phyloP scores from a whole-genome alignment of 2,797 vertebrate species.

The Garrulus glandarius region DNA sequence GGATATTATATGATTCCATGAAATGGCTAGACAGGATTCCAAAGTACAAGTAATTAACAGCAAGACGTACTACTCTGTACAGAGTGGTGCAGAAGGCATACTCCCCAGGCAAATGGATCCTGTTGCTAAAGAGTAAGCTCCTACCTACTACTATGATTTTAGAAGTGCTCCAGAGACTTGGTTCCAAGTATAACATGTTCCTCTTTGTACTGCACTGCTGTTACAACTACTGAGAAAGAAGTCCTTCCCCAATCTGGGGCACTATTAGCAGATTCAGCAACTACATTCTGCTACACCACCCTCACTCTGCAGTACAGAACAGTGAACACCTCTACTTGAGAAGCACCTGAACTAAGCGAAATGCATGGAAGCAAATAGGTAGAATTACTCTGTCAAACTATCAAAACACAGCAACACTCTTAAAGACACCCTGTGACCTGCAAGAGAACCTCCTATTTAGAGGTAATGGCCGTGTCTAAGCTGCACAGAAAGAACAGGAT shows the following conservation, averaged over 20 bases:
- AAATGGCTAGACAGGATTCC: not conserved
- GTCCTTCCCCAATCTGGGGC: not conserved
- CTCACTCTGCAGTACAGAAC: not conserved
- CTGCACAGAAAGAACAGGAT: not conserved
- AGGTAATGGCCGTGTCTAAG: not conserved
- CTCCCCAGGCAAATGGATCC: not conserved
- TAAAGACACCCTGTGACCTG: not conserved
- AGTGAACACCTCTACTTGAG: not conserved
- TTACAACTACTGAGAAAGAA: not conserved
- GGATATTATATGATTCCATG: not conserved
- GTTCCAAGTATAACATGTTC: rapidly evolving
- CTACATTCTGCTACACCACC: not conserved
- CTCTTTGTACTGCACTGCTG: not conserved
- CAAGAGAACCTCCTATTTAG: not conserved
- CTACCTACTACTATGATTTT: not conserved
- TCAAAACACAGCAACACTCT: not conserved
- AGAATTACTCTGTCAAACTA: not conserved
- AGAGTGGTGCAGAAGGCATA: not conserved
- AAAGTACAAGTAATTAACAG: not conserved
- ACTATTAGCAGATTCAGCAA: not conserved
- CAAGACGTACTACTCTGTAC: not conserved
- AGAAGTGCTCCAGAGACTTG: not conserved
- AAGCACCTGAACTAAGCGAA: not conserved
- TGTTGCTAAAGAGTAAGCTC: not conserved
- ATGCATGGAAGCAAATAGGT: rapidly evolving